Conservation (phyloP, 1,140 invertebrate genomes). For the Bombus balteatus region DNA sequence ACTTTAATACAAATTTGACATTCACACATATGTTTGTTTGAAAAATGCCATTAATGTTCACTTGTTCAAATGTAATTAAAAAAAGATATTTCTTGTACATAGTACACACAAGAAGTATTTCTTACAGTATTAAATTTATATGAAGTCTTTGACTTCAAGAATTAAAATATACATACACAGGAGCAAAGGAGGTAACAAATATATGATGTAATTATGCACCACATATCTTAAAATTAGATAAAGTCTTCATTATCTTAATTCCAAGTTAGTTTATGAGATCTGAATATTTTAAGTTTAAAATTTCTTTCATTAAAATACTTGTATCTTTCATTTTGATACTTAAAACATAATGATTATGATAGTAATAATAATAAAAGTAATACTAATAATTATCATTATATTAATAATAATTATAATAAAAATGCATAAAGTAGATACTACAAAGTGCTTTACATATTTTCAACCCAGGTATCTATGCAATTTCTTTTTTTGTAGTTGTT, state of each 20-base stretch:
- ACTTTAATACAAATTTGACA: constrained; percentile 81
- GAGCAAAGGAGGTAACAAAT: constrained; percentile 54
- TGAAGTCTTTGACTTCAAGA: constrained; percentile 42
- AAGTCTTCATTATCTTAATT: constrained; percentile 41
- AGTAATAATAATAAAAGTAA: neutral
- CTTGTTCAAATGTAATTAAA: constrained; percentile 69
- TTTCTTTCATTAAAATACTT: constrained; percentile 39
- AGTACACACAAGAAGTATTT: constrained; percentile 64
- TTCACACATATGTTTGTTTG: constrained; percentile 76
- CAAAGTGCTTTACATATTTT: constrained; percentile 46
- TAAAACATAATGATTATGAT: constrained; percentile 36
- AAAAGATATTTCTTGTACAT: constrained; percentile 68
- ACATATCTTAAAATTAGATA: constrained; percentile 25
- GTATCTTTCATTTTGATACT: constrained; percentile 21
- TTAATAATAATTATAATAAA: constrained; percentile 20
- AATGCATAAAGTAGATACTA: constrained; percentile 20
- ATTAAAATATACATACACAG: constrained; percentile 45
- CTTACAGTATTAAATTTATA: constrained; percentile 56
- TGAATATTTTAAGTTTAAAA: constrained; percentile 34
- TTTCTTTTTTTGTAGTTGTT: neutral
- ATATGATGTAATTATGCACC: constrained; percentile 46
- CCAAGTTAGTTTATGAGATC: constrained; percentile 50
- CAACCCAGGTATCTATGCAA: constrained; percentile 44
- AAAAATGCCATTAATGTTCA: constrained; percentile 70
- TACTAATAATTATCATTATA: neutral